phyloP scores from a whole-genome alignment of 2,797 vertebrate species.

The Aythya fuligula region DNA sequence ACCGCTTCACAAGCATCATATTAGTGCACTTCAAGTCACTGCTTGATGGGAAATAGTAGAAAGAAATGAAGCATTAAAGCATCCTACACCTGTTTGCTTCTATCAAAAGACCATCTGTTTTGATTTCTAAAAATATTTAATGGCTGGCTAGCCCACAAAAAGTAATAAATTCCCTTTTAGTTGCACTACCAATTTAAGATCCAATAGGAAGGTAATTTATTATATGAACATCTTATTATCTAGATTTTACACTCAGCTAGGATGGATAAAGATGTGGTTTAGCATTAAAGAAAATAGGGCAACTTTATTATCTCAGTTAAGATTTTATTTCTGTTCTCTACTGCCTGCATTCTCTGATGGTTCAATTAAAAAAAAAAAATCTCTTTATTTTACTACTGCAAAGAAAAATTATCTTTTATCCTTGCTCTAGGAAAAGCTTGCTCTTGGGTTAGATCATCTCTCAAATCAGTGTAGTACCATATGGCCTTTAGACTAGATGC shows the following conservation, averaged over 20 bases:
- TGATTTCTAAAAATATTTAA: not conserved
- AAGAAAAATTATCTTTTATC: not conserved
- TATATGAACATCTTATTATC: not conserved
- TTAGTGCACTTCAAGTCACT: not conserved
- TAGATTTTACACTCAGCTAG: not conserved
- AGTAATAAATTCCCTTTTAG: not conserved
- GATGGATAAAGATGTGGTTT: not conserved
- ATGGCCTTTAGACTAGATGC: not conserved
- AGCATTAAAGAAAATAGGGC: not conserved
- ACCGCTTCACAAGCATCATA: not conserved
- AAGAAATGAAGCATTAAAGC: not conserved
- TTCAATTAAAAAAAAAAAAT: not conserved
- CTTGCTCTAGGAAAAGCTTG: not conserved
- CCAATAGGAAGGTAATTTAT: not conserved
- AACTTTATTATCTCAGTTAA: not conserved
- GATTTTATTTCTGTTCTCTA: not conserved
- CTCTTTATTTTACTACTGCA: not conserved
- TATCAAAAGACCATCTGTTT: not conserved
- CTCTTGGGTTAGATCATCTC: not conserved
- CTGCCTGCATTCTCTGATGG: not conserved
- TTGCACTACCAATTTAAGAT: not conserved
- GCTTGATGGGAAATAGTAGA: not conserved
- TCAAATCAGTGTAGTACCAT: not conserved
- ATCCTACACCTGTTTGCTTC: not conserved
- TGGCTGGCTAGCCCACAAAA: not conserved